phyloP scores from a whole-genome alignment of 2,797 vertebrate species.

The Melanotaenia nigrans region DNA sequence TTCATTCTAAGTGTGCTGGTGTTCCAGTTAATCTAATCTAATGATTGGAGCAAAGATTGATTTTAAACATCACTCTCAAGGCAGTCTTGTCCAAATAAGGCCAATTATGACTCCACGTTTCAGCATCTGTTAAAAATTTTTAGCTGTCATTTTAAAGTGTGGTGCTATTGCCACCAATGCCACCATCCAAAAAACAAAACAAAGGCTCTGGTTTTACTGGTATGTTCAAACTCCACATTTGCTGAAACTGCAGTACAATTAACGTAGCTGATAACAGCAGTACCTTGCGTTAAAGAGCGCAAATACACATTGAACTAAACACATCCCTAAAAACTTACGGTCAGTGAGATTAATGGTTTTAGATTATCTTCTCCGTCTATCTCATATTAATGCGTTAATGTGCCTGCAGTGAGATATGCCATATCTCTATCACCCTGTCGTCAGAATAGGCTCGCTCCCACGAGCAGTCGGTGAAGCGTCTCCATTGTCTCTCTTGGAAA shows the following conservation, averaged over 20 bases:
- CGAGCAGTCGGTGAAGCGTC: conserved; percentile 45
- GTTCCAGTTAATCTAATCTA: too few species aligned
- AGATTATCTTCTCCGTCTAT: conserved; percentile 36
- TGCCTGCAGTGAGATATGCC: conserved; percentile 36
- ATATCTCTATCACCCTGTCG: conserved; percentile 51
- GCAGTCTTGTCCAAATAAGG: too few species aligned
- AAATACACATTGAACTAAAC: background rate
- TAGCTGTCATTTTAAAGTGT: background rate
- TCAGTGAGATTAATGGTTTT: conserved; percentile 34
- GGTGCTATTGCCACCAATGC: background rate
- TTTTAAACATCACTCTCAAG: too few species aligned
- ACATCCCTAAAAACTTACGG: conserved; percentile 15
- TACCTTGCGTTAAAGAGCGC: background rate
- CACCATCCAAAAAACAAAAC: background rate
- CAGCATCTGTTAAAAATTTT: background rate
- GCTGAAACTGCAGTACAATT: background rate
- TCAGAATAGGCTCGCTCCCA: conserved; percentile 53
- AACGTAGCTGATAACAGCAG: background rate
- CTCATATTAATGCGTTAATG: conserved; percentile 53
- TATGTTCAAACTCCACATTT: background rate
- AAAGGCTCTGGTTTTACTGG: background rate
- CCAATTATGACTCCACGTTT: background rate
- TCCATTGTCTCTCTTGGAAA: conserved; percentile 74
- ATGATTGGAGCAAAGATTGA: too few species aligned
- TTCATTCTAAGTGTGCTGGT: too few species aligned